Evolutionary conservation across 2,797 vertebrate species (phyloP).

Genomic region (Hylomyscus alleni): DNA sequence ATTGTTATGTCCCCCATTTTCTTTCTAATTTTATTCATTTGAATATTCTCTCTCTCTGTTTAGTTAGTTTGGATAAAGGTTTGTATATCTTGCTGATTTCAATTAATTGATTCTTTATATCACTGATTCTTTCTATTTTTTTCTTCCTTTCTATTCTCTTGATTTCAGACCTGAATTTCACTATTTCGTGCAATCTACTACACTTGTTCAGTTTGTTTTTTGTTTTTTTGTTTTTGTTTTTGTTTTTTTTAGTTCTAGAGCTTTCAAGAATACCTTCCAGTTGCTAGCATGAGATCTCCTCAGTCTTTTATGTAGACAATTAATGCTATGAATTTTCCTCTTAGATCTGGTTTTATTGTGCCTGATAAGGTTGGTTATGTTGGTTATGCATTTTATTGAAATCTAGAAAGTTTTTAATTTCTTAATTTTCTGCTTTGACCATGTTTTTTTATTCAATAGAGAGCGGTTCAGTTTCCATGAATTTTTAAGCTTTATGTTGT

Average conservation of each 20-base stretch:
- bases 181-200: not conserved
- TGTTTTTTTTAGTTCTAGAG: not conserved
- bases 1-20: not conserved
- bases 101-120: not conserved
- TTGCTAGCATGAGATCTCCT: not conserved
- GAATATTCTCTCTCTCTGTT: not conserved
- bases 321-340: no score
- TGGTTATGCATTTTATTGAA: no score
- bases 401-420: no score
- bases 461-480: no score
- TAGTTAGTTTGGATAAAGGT: not conserved
- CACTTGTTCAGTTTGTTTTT: not conserved
- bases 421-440: no score
- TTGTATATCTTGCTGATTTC: not conserved
- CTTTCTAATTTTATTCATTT: not conserved
- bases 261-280: not conserved
- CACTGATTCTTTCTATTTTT: not conserved
- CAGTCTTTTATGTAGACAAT: no score
- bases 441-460: no score
- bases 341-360: no score
- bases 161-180: not conserved
- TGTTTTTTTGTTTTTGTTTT: not conserved
- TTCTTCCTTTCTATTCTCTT: not conserved
- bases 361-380: no score
- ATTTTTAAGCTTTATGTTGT: no score